Evolutionary conservation across 2,888 invertebrate species (phyloP).

Genomic region (Lacanobia oleracea): DNA sequence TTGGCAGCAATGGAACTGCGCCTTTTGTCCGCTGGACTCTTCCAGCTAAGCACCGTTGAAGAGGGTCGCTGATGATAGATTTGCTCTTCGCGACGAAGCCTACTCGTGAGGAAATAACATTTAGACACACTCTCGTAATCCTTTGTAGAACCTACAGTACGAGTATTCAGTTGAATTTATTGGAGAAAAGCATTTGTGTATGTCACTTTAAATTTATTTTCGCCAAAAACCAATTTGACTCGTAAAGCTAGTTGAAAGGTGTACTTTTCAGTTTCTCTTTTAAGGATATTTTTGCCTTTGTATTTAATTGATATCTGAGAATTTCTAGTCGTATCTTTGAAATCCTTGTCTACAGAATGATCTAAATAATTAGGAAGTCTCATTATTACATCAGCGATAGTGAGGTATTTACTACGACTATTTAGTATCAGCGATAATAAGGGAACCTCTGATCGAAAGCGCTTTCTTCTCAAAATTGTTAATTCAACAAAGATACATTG

Average conservation of each 20-base stretch:
- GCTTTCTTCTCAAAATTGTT: not conserved
- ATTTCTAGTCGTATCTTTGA: no score
- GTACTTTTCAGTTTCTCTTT: no score
- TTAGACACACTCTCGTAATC: conserved; percentile 15
- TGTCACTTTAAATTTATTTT: not conserved
- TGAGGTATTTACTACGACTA: no score
- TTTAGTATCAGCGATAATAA: no score
- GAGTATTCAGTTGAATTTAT: not conserved
- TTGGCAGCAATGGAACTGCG: not conserved
- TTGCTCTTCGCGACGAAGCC: conserved; percentile 11
- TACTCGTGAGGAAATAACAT: conserved; percentile 25
- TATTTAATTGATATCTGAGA: no score
- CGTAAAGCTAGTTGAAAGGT: no score
- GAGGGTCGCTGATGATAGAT: conserved; percentile 45
- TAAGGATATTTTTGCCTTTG: no score
- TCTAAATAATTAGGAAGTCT: not conserved
- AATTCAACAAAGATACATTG: conserved; percentile 4
- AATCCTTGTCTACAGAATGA: no score
- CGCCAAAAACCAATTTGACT: not conserved
- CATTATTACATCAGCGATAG: not conserved
- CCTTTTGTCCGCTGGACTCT: conserved; percentile 3
- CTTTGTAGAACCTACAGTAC: not conserved
- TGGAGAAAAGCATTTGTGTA: not conserved
- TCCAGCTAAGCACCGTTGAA: conserved; percentile 27
- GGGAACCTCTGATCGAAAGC: no score